Evolutionary conservation across 2,888 invertebrate species (phyloP).

Genomic region (Drosophila mimica): DNA sequence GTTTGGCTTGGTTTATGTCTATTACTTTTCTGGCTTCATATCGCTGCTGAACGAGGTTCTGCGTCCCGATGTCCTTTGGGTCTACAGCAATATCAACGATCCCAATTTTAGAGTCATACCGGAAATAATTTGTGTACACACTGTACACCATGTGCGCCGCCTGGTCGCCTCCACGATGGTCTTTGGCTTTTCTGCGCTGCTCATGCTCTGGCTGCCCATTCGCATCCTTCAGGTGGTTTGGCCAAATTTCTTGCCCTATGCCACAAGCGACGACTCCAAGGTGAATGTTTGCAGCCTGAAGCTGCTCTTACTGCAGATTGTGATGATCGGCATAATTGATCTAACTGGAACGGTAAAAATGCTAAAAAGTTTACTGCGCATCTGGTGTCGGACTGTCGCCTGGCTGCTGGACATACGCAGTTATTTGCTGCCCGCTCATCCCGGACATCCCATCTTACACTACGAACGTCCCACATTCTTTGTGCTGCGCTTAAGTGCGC

Average conservation of each 20-base stretch:
- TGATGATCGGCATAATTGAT: constrained; percentile 97
- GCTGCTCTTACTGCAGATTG: constrained; percentile 93
- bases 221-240: constrained; percentile 91
- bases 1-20: constrained; percentile 99
- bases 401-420: constrained; percentile 94
- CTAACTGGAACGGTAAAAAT: constrained; percentile 98
- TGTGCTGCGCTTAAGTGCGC: constrained; percentile 88
- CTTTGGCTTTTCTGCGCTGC: constrained; percentile 97
- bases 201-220: constrained; percentile 98
- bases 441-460: constrained; percentile 89
- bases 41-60: constrained; percentile 96
- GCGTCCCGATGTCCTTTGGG: constrained; percentile 99
- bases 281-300: constrained; percentile 98
- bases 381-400: constrained; percentile 94
- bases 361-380: constrained; percentile 94
- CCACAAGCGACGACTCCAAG: constrained; percentile 94
- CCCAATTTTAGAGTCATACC: constrained; percentile 99
- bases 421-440: constrained; percentile 88
- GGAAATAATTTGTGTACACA: constrained; percentile 99
- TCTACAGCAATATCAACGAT: constrained; percentile 98
- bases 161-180: constrained; percentile 96
- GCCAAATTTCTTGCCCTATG: constrained; percentile 97
- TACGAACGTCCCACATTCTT: constrained; percentile 93
- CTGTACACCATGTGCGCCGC: constrained; percentile 94
- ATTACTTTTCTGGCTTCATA: constrained; percentile 99